phyloP scores from a whole-genome alignment of 2,113 vertebrate species.

The Xyliphius kryptos region DNA sequence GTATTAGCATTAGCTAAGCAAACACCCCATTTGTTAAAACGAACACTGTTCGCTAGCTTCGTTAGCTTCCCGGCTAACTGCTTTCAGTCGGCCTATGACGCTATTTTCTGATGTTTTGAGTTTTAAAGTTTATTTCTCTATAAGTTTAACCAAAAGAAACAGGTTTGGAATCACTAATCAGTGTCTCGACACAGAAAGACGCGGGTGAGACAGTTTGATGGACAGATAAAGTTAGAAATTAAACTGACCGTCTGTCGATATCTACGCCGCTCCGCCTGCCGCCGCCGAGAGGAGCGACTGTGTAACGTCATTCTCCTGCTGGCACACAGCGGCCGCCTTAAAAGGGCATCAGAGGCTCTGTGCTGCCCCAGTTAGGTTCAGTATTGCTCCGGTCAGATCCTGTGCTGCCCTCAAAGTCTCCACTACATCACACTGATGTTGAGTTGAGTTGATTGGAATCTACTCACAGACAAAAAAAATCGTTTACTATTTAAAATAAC shows the following conservation, averaged over 20 bases:
- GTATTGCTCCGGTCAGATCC: too few species aligned
- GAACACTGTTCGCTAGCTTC: slow-evolving; percentile 18
- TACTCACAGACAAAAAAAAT: too few species aligned
- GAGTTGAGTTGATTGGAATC: too few species aligned
- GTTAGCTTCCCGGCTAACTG: slow-evolving; percentile 8
- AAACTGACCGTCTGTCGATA: slow-evolving; percentile 42
- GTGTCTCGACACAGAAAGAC: background rate
- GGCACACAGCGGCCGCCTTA: slow-evolving; percentile 32
- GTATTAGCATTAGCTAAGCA: slow-evolving; percentile 19
- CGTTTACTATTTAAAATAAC: too few species aligned
- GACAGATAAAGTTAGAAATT: slow-evolving; percentile 20
- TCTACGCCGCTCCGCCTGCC: slow-evolving; percentile 31
- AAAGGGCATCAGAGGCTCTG: slow-evolving; percentile 30
- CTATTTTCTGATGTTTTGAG: background rate
- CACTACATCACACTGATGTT: too few species aligned
- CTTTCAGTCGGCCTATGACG: background rate
- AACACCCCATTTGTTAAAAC: slow-evolving; percentile 1
- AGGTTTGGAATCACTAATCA: background rate
- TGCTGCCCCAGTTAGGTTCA: background rate
- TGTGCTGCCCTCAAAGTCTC: too few species aligned
- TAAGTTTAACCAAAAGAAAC: too few species aligned
- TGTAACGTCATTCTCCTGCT: slow-evolving; percentile 42
- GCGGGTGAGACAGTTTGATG: background rate
- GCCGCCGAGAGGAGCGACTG: slow-evolving; percentile 29
- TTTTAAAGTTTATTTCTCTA: background rate